Base-by-base conservation (phyloP, 2,113 vertebrate genomes). In the Orthonyx spaldingii region DNA sequence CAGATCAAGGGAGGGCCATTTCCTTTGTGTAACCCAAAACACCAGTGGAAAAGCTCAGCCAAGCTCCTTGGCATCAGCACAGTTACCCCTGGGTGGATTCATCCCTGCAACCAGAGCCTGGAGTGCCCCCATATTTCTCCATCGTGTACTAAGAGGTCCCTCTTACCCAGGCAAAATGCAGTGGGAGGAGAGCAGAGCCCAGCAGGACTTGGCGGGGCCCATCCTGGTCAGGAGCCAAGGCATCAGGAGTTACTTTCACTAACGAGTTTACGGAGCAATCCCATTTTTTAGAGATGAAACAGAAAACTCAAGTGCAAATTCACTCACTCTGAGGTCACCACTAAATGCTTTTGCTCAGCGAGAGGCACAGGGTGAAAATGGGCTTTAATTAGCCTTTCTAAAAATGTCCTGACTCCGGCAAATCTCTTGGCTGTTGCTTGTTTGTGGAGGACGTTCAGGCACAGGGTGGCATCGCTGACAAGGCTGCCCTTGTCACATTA, bases 321-420 rank as follows among this genome's bases (percentile, higher is more conserved):
- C 90, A 74, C 37, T 89, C 71, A 39, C 68, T 86, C 72, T 52
- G 71, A 96, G 92, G 85, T 96, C 68, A 55, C 71, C 3, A 42
- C 90, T 95, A 86, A 96, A 92, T 19, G 79, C 68, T 89, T 81
- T 42, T 69, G 53, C 82, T 89, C 56, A 46, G 81, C 0, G 2
- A 89, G 88, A 92, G 49, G 81, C 86, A 24, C 26, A 1, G 74
- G 87, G 77, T 60, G 84, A 90, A 96, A 96, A 92, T 41, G 65
- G 93, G 89, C 94, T 96, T 83, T 94, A 92, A 94, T 94, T 88
- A 93, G 89, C 89, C 35, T 65, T 93, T 86, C 91, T 70, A 92
- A 96, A 97, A 89, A 76, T n/a, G 69, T 66, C 88, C 91, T 91
- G 84, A 84, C 87, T 82, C 78, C 0, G 7, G 47, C 61, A 92